These are phyloP conservation scores for Alces alces DNA, from an alignment of 2,113 vertebrate species.

Conservation along the genomic window DNA sequence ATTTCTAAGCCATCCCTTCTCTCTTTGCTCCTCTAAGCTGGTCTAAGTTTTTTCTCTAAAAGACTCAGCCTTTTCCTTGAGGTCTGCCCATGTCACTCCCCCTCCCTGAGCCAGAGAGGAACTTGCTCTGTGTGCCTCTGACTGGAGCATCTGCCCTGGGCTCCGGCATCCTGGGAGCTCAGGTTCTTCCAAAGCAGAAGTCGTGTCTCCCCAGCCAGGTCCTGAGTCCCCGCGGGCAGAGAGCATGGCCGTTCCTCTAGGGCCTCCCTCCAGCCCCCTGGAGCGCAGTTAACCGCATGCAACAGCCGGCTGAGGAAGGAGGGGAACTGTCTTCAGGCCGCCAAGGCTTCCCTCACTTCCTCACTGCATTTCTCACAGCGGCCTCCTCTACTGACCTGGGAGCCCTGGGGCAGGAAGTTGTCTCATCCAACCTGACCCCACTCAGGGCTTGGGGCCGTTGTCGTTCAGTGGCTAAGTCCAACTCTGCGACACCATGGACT, in stretches of 20 bases:
- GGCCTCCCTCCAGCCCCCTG: background rate
- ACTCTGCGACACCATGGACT: background rate
- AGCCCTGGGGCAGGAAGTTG: background rate
- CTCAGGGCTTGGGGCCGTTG: background rate
- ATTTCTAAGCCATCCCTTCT: background rate
- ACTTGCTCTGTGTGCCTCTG: background rate
- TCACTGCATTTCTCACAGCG: background rate
- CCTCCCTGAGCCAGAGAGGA: background rate
- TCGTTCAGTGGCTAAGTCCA: fast-evolving
- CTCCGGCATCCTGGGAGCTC: background rate
- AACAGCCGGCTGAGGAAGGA: too few species aligned
- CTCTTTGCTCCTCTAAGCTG: background rate
- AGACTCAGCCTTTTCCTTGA: background rate
- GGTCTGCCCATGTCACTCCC: background rate
- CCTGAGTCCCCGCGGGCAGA: background rate
- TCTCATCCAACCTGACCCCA: background rate
- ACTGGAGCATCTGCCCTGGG: fast-evolving
- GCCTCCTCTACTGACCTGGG: background rate
- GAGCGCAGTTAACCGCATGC: background rate
- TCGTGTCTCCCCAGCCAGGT: background rate
- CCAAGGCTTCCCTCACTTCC: background rate
- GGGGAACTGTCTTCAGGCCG: background rate
- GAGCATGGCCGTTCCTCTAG: background rate
- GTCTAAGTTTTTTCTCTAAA: background rate
- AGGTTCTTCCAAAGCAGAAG: background rate